Conservation (phyloP, 2,888 invertebrate species). For the Chrysina gloriosa region DNA sequence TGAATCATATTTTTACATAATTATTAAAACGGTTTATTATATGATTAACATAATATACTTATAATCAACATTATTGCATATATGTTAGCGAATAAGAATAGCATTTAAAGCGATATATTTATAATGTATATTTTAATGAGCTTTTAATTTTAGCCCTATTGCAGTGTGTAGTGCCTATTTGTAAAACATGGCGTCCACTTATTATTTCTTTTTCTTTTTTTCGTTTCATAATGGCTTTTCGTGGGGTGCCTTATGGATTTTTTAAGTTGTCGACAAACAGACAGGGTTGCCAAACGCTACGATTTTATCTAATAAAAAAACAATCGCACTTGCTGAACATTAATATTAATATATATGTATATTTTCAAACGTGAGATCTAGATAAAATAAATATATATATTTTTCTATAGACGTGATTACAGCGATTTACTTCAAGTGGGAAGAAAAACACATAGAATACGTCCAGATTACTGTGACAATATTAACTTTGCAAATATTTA, state of each 20-base stretch:
- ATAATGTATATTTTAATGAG: constrained; percentile 30
- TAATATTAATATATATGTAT: too few relatives aligned
- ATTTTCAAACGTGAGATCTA: too few relatives aligned
- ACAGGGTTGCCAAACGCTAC: constrained; percentile 22
- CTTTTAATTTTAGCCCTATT: constrained; percentile 23
- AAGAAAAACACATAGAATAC: too few relatives aligned
- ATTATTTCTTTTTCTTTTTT: constrained; percentile 3
- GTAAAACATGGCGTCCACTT: constrained; percentile 28
- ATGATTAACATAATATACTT: neutral
- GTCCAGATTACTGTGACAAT: too few relatives aligned
- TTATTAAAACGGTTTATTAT: constrained; percentile 34
- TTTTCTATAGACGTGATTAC: too few relatives aligned
- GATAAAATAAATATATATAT: too few relatives aligned
- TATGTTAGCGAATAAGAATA: constrained; percentile 18
- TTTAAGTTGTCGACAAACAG: neutral
- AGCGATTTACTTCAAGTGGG: too few relatives aligned
- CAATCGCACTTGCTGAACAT: too few relatives aligned
- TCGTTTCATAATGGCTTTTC: neutral
- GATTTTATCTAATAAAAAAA: neutral
- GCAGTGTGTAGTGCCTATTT: constrained; percentile 31
- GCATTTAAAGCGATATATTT: constrained; percentile 33
- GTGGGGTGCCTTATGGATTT: constrained; percentile 24
- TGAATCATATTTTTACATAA: constrained; percentile 34
- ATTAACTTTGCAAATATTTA: too few relatives aligned
- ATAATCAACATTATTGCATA: constrained; percentile 26